Base-by-base conservation (phyloP, 35 echinoderm and acorn worm species). In the Hemicentrotus pulcherrimus region DNA sequence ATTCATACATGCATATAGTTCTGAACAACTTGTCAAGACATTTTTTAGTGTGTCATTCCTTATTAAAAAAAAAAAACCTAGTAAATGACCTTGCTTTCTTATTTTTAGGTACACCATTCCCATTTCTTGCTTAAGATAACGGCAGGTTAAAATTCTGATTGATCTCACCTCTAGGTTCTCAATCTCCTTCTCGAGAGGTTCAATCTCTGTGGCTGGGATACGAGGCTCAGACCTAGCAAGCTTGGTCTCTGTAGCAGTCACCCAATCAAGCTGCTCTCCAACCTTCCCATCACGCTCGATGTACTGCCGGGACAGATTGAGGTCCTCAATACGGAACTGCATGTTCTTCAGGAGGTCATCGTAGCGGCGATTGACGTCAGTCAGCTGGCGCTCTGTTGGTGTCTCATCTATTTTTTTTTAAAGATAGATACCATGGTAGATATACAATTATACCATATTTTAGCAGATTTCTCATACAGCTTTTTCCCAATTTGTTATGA, bases 221-320 rank as follows among this genome's bases (percentile, higher is more conserved):
- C 90, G 32, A 4, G 96, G 97, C 94, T 91, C 97, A 9, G 41
- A 94, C 55, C 90, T 92, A 41, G 92, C 55, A 8, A 98, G 91
- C 46, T 95, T 97, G 71, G 88, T 55, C 48, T 96, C 94, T 32
- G 95, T 98, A 31, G 91, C 95, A 46, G 88, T 97, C 85, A 92
- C 97, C 96, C 97, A 98, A 94, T 94, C 96, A 61, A 97, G 12
- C 30, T 96, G 91, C 46, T 96, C 94, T 0, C 91, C 95, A 16
- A 99, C 97, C 47, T 89, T 97, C 1, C 47, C 86, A 60, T 98
- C 95, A 22, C 95, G 96, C 50, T 96, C 95, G 47, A 97, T 99
- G 95, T 96, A 98, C 94, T 98, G 97, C 92, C 97, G 96, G 94
- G 96, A 97, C 86, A 97, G 97, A 70, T 94, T 95, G 30, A 96